Evolutionary conservation across 2,888 invertebrate species (phyloP), one percentile per base, ranked within the genome.

Genomic region (Spialia ferax): DNA sequence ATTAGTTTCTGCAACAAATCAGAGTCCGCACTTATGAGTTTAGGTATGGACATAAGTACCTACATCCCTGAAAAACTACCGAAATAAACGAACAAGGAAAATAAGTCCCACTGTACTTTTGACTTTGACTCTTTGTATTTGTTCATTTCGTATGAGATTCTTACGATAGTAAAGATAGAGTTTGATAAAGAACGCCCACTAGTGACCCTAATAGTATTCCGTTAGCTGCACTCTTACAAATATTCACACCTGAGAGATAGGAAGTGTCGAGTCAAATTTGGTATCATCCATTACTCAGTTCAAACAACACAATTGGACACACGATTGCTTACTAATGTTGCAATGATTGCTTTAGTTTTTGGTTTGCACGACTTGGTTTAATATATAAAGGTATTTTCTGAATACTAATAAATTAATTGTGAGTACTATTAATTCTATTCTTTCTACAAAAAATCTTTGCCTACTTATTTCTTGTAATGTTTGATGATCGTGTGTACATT

Each of bases 121-220:
- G 8, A 45, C 1, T 5, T 38, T 38, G n/a, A 3, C 38, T 0
- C 13, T n/a, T 2, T 38, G 13, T n/a, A 38, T 13, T 38, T 13
- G 6, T 6, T 29, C 2, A 13, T 22, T 54, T 63, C 7, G 23
- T 11, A 15, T 38, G n/a, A 35, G 74, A 63, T 69, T 61, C 73
- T 72, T 71, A 71, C 68, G 66, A 69, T 70, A 68, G 20, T 72
- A 70, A 71, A 66, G 66, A 69, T 70, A 68, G 20, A 69, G 55
- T 62, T 68, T 62, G 68, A 68, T 70, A 66, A 71, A 63, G 76
- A 74, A 73, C 75, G 71, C 75, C 76, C 75, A 76, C 73, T 55
- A 26, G 69, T 72, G 75, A 73, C 74, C 71, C 73, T 75, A 74
- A 75, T 74, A 71, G 69, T 52, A 52, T 52, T 35, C 62, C 62